Conservation (phyloP, 2,888 invertebrate genomes). For the Kuschelorhynchus macadamiae region DNA sequence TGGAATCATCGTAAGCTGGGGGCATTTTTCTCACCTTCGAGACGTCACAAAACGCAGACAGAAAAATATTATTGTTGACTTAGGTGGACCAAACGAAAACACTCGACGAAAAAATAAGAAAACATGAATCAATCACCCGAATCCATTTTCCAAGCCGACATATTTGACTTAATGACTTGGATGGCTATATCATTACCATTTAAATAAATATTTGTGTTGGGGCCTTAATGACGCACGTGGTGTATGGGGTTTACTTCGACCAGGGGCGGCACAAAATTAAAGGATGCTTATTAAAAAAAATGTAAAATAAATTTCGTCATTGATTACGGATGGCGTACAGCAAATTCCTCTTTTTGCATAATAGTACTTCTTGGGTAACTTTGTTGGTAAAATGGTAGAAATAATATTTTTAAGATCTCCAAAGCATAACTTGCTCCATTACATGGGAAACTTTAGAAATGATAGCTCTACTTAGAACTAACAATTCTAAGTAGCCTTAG, state of each 20-base stretch:
- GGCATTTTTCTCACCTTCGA: conserved; percentile 17
- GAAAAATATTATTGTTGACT: conserved; percentile 30
- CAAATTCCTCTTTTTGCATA: too few relatives aligned
- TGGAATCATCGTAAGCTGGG: too few relatives aligned
- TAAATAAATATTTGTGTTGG: conserved; percentile 30
- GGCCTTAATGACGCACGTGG: conserved; percentile 30
- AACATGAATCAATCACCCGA: conserved; percentile 43
- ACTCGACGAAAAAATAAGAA: conserved; percentile 24
- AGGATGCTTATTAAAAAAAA: too few relatives aligned
- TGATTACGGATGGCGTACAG: too few relatives aligned
- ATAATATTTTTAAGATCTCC: too few relatives aligned
- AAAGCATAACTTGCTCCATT: too few relatives aligned
- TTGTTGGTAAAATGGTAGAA: too few relatives aligned
- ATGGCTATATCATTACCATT: conserved; percentile 28
- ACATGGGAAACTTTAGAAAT: too few relatives aligned
- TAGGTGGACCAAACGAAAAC: conserved; percentile 33
- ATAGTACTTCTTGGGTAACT: too few relatives aligned
- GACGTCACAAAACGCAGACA: conserved; percentile 6
- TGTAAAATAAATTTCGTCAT: too few relatives aligned
- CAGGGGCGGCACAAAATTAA: not conserved
- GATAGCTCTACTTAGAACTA: too few relatives aligned
- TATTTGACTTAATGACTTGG: conserved; percentile 31
- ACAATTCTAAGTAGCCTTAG: too few relatives aligned
- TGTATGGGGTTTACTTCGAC: not conserved
- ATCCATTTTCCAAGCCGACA: conserved; percentile 23